Evolutionary conservation across 1,140 invertebrate species (phyloP), one percentile per base, ranked within the genome.

Genomic region (Orius insidiosus): DNA sequence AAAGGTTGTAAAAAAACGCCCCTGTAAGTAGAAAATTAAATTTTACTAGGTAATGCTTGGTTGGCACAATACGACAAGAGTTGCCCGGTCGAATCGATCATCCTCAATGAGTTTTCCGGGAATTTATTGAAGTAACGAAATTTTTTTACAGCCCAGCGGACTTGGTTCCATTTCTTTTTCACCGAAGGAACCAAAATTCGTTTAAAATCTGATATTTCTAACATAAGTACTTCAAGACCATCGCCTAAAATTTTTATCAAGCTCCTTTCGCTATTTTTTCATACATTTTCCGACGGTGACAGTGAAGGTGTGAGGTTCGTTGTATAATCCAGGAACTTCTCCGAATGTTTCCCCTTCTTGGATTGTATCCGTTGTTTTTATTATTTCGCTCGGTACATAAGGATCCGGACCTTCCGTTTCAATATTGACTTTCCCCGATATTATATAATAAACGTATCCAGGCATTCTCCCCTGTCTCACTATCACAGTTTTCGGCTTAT

Each of bases 261-360:
- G n/a, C n/a, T n/a, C n/a, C 24, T 24, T 24, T 24, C 24, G n/a
- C n/a, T n/a, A 24, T 4, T 24, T 24, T 24, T 7, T 24, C 7
- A 24, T 24, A 24, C 24, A 7, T 24, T 24, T 24, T 24, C 7
- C 24, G 24, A 43, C 41, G 11, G 41, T 43, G 10, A 43, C 31
- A 31, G 41, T 43, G 9, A 30, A 18, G 19, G 18, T n/a, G 24
- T 43, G 41, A 30, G 41, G 41, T 16, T 43, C 41, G 10, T 30
- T 30, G 11, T 43, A 43, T n/a, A 43, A 43, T 3, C 6, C n/a
- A 24, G 41, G 41, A 5, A 43, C 16, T 30, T 43, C 41, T 43
- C 41, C 41, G 14, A 43, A 43, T 30, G 41, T 30, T n/a, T 43
- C 41, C 16, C 41, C 41, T 30, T 43, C 24, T n/a, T 30, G 18